Conservation (phyloP, 2,797 vertebrate species). For the Staurois parvus region DNA sequence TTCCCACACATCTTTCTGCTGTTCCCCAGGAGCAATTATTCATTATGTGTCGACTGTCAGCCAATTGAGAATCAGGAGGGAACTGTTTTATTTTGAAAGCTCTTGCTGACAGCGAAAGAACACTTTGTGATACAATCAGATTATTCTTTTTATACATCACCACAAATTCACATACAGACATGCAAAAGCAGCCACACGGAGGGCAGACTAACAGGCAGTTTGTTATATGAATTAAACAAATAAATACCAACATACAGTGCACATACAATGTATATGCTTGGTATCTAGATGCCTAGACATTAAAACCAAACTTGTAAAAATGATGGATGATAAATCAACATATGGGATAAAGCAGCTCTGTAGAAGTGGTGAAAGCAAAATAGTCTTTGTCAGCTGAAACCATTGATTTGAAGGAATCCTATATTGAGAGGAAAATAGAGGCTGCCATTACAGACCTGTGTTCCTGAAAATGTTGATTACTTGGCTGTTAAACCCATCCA, state of each 20-base stretch:
- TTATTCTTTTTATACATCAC: slow-evolving; percentile 72
- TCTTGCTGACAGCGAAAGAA: slow-evolving; percentile 83
- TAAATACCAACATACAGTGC: neutral
- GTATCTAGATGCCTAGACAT: neutral
- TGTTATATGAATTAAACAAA: neutral
- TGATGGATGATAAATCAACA: neutral
- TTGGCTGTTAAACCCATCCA: too few relatives aligned
- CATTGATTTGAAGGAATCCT: too few relatives aligned
- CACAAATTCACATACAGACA: slow-evolving; percentile 52
- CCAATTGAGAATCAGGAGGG: slow-evolving; percentile 80
- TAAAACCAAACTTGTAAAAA: neutral
- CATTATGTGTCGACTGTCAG: slow-evolving; percentile 82
- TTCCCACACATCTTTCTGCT: slow-evolving; percentile 85
- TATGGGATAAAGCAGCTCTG: neutral
- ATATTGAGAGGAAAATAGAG: too few relatives aligned
- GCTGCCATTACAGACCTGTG: too few relatives aligned
- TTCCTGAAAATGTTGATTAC: too few relatives aligned
- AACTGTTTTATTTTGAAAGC: slow-evolving; percentile 83
- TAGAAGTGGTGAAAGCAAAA: too few relatives aligned
- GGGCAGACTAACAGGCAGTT: neutral
- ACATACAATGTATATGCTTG: neutral
- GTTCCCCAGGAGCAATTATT: slow-evolving; percentile 82
- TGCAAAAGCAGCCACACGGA: slow-evolving; percentile 62
- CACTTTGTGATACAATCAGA: slow-evolving; percentile 85
- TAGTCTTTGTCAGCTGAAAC: too few relatives aligned